phyloP scores from a whole-genome alignment of 2,113 vertebrate species.

The Oncorhynchus masou region DNA sequence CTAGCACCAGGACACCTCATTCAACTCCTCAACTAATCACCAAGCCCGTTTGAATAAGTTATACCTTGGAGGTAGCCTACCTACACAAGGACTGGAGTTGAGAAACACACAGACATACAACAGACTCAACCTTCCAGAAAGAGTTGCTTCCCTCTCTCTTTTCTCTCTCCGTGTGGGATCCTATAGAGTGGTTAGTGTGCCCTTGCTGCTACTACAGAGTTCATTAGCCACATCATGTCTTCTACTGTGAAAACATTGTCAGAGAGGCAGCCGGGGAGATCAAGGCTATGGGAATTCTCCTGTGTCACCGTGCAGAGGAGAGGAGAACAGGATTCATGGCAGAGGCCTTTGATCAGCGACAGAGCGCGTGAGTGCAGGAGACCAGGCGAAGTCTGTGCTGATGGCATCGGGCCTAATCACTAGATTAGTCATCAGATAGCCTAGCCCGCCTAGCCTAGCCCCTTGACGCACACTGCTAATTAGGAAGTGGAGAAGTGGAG shows the following conservation, averaged over 20 bases:
- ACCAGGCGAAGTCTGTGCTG: conserved; percentile 46
- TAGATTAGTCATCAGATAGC: conserved; percentile 59
- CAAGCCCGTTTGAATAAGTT: no score
- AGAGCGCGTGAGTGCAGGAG: conserved; percentile 26
- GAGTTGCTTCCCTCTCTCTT: neutral
- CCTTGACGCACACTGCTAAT: conserved; percentile 42
- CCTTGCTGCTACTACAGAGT: conserved; percentile 26
- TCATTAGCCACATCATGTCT: conserved; percentile 34
- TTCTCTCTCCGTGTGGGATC: conserved; percentile 15
- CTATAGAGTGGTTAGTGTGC: conserved; percentile 12
- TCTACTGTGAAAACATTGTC: conserved; percentile 37
- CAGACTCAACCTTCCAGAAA: neutral
- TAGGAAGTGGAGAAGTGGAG: conserved; percentile 40
- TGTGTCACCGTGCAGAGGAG: conserved; percentile 27
- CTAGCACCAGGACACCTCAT: no score
- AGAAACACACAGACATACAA: neutral
- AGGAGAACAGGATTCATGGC: conserved; percentile 29
- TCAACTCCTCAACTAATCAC: no score
- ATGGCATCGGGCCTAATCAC: conserved; percentile 59
- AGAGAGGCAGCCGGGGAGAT: conserved; percentile 35
- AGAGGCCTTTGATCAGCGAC: conserved; percentile 55
- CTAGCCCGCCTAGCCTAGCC: conserved; percentile 10
- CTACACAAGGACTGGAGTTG: no score
- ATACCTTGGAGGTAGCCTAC: no score
- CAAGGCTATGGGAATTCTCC: conserved; percentile 32